Percentiles rank a stretch among this genome's conserved stretches.
These are phyloP conservation scores for Drosophila takahashii DNA, from an alignment of 1,140 invertebrate species.

Conservation along the genomic window DNA sequence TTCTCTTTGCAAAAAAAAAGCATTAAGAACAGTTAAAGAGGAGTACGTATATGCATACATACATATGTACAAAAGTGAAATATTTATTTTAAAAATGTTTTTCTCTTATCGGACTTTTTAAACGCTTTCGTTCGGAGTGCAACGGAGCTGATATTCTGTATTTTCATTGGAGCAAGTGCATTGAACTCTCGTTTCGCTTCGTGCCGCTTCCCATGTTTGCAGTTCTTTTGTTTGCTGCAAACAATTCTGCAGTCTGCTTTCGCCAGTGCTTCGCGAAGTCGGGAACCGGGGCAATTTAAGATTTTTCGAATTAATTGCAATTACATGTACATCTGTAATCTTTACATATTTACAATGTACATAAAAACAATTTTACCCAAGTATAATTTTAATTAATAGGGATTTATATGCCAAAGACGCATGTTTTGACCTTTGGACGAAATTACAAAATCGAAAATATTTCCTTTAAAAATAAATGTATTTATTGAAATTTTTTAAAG, in stretches of 20 bases:
- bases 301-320: slow-evolving; percentile 14
- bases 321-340: background rate
- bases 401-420: too few species aligned
- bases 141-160: slow-evolving; percentile 12
- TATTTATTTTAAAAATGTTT: slow-evolving; percentile 47
- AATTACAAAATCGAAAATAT: too few species aligned
- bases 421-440: too few species aligned
- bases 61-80: background rate
- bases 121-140: slow-evolving; percentile 29
- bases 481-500: too few species aligned
- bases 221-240: slow-evolving; percentile 43
- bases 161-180: slow-evolving; percentile 46
- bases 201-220: slow-evolving; percentile 19
- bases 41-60: background rate
- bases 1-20: slow-evolving; percentile 32
- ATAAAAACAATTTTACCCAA: too few species aligned
- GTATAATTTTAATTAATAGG: too few species aligned
- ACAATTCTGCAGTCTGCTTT: slow-evolving; percentile 26
- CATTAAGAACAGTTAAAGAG: slow-evolving; percentile 16
- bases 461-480: too few species aligned
- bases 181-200: slow-evolving; percentile 53
- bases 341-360: too few species aligned
- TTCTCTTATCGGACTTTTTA: slow-evolving; percentile 39
- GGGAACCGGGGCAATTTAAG: slow-evolving; percentile 9
- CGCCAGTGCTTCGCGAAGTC: slow-evolving; percentile 4